Conservation (phyloP, 2,888 invertebrate species). For the Chaitophorus viminalis region DNA sequence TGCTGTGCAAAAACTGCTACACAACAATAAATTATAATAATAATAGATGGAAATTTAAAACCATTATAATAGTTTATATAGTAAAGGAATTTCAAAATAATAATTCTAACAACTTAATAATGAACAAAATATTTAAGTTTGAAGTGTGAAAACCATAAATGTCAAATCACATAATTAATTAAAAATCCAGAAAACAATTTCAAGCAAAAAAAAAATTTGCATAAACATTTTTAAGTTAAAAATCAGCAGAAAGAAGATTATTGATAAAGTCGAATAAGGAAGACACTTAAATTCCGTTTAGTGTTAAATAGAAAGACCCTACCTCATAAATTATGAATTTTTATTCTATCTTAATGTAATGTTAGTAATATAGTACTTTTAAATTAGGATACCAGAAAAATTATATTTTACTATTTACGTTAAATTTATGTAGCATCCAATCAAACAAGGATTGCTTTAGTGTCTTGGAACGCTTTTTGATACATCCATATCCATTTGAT, state of each 20-base stretch:
- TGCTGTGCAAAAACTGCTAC: too few species aligned
- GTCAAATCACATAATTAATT: too few species aligned
- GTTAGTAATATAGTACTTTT: constrained; percentile 37
- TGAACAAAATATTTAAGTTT: too few species aligned
- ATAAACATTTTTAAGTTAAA: background rate
- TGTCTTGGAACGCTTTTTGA: constrained; percentile 56
- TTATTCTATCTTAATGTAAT: constrained; percentile 33
- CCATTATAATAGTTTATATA: too few species aligned
- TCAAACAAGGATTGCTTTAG: constrained; percentile 56
- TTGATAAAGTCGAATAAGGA: background rate
- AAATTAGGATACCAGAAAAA: constrained; percentile 34
- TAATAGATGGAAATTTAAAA: too few species aligned
- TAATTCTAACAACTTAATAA: too few species aligned
- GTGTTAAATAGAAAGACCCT: constrained; percentile 10
- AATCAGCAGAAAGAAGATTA: background rate
- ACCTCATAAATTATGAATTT: background rate
- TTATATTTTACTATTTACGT: constrained; percentile 44
- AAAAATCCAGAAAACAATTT: too few species aligned
- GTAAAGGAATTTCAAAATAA: too few species aligned
- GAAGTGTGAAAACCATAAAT: too few species aligned
- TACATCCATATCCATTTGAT: constrained; percentile 58
- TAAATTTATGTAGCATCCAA: constrained; percentile 60
- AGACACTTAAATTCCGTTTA: background rate
- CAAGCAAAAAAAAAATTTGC: too few species aligned
- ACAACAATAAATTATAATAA: too few species aligned